These are phyloP conservation scores for Lemur catta DNA, from an alignment of 2,797 vertebrate genomes.

Conservation along the genomic window DNA sequence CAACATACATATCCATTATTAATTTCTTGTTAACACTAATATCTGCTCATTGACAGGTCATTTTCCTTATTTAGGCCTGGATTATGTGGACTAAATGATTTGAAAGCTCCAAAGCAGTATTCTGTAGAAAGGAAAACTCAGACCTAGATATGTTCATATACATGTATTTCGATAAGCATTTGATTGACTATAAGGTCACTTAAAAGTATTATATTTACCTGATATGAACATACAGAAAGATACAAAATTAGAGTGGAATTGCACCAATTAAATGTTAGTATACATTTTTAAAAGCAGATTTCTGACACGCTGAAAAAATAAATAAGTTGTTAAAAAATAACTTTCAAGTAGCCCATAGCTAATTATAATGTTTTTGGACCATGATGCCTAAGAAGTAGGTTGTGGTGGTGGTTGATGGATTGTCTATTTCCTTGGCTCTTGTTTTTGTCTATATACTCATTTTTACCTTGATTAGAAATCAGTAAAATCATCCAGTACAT, in stretches of 20 bases:
- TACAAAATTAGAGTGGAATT: background rate
- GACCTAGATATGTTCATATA: background rate
- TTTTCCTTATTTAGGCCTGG: background rate
- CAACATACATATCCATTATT: background rate
- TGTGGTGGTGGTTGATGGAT: background rate
- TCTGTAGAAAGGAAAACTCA: background rate
- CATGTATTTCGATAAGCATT: background rate
- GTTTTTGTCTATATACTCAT: background rate
- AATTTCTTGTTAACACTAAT: background rate
- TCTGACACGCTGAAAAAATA: conserved; percentile 22
- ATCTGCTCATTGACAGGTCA: background rate
- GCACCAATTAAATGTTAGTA: background rate
- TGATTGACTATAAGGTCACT: background rate
- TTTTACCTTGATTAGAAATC: background rate
- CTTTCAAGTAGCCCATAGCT: background rate
- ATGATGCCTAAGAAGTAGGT: background rate
- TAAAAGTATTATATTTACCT: background rate
- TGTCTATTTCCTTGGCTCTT: background rate
- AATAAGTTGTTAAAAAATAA: background rate
- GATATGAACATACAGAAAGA: conserved; percentile 38
- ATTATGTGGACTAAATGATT: background rate
- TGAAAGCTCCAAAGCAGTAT: background rate
- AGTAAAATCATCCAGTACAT: too few relatives aligned
- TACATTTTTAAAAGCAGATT: conserved; percentile 31
- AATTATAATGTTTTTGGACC: background rate